phyloP scores from a whole-genome alignment of 2,113 vertebrate species.

The Misgurnus anguillicaudatus region DNA sequence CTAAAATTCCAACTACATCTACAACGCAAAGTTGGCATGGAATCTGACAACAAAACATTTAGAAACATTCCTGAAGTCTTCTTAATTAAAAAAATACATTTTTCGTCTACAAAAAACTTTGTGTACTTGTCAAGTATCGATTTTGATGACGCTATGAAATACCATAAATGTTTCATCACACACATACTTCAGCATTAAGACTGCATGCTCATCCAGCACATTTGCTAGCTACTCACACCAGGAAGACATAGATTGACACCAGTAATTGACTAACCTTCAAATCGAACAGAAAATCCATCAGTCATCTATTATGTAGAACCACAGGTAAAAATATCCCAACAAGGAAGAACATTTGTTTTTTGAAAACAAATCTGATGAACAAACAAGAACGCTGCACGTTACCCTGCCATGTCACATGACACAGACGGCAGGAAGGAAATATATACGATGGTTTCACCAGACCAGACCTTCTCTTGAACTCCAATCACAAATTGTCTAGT shows the following conservation, averaged over 20 bases:
- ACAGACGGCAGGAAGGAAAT: constrained; percentile 57
- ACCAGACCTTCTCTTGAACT: constrained; percentile 42
- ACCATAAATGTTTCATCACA: no score
- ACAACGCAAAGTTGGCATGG: no score
- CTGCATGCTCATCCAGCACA: neutral
- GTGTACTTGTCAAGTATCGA: no score
- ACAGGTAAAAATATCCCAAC: neutral
- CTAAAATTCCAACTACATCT: no score
- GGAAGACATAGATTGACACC: neutral
- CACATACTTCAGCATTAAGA: neutral
- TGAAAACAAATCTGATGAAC: neutral
- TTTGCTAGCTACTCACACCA: neutral
- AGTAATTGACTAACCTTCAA: constrained; percentile 11
- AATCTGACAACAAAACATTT: no score
- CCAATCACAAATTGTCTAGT: constrained; percentile 53
- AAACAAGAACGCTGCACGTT: neutral
- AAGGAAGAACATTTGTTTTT: neutral
- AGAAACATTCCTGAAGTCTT: no score
- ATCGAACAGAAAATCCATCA: constrained; percentile 22
- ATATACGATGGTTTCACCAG: constrained; percentile 48
- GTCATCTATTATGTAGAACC: neutral
- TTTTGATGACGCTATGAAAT: no score
- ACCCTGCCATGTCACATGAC: constrained; percentile 58
- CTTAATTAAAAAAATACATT: no score
- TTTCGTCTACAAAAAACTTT: no score